phyloP scores from a whole-genome alignment of 1,140 invertebrate species.

The Hydropsyche tenuis region DNA sequence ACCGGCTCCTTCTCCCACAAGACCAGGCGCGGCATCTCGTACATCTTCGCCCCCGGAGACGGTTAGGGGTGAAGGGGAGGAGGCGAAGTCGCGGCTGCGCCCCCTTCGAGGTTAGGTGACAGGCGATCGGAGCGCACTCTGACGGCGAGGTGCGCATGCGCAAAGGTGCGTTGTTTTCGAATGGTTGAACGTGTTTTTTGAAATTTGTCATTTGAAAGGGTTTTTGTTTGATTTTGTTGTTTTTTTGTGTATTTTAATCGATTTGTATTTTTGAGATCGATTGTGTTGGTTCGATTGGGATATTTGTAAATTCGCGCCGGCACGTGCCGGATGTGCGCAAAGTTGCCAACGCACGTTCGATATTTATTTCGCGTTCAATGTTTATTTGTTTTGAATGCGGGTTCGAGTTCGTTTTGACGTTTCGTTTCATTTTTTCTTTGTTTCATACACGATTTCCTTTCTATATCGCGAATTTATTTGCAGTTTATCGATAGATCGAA shows the following conservation, averaged over 20 bases:
- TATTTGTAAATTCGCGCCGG: background rate
- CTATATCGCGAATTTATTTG: too few relatives aligned
- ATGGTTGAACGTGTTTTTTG: background rate
- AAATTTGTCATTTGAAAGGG: background rate
- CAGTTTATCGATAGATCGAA: too few relatives aligned
- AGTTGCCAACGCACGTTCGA: background rate
- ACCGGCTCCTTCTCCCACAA: background rate
- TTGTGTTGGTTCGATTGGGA: too few relatives aligned
- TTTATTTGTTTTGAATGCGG: too few relatives aligned
- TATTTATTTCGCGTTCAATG: too few relatives aligned
- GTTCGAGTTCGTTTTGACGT: too few relatives aligned
- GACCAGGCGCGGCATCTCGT: background rate
- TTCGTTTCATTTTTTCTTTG: too few relatives aligned
- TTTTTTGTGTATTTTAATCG: too few relatives aligned
- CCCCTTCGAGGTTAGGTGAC: background rate
- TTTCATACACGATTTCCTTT: too few relatives aligned
- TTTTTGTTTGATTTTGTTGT: too few relatives aligned
- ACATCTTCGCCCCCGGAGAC: background rate
- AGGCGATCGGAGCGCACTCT: background rate
- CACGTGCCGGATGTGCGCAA: background rate
- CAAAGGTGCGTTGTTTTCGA: background rate
- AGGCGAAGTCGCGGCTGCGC: background rate
- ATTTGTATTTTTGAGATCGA: too few relatives aligned
- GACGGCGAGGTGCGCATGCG: background rate
- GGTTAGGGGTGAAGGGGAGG: too few relatives aligned